phyloP scores from a whole-genome alignment of 2,113 vertebrate genomes.

The Rhadina sibilatrix region DNA sequence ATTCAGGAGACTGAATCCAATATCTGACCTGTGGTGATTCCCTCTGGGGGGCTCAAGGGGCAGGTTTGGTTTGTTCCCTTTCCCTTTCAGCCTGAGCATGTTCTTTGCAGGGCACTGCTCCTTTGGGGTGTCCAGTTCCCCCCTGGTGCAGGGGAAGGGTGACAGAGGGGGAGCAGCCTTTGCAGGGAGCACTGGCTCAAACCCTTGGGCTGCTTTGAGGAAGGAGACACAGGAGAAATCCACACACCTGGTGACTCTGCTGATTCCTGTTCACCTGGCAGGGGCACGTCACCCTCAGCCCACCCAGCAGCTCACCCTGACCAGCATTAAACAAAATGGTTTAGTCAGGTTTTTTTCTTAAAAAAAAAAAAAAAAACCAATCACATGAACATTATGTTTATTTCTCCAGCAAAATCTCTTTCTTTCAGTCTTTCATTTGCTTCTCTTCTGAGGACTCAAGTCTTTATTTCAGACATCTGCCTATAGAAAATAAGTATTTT shows the following conservation, averaged over 20 bases:
- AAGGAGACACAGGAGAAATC: accelerated
- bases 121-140: accelerated
- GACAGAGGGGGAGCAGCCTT: neutral
- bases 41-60: neutral
- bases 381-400: slow-evolving; percentile 55
- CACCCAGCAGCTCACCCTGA: neutral
- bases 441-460: slow-evolving; percentile 50
- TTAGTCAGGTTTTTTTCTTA: neutral
- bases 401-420: slow-evolving; percentile 64
- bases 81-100: neutral
- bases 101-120: neutral
- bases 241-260: neutral
- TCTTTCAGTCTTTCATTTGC: slow-evolving; percentile 63
- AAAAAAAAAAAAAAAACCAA: neutral
- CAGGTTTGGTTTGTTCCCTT: neutral
- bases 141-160: neutral
- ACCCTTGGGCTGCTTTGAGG: neutral
- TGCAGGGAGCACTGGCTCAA: neutral
- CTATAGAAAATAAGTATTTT: neutral
- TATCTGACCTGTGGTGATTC: neutral
- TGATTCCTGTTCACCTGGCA: neutral
- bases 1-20: neutral
- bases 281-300: neutral
- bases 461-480: slow-evolving; percentile 65
- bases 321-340: neutral